These are phyloP conservation scores for Gallinago paraguaiae DNA, from an alignment of 2,113 vertebrate species.

Conservation along the genomic window DNA sequence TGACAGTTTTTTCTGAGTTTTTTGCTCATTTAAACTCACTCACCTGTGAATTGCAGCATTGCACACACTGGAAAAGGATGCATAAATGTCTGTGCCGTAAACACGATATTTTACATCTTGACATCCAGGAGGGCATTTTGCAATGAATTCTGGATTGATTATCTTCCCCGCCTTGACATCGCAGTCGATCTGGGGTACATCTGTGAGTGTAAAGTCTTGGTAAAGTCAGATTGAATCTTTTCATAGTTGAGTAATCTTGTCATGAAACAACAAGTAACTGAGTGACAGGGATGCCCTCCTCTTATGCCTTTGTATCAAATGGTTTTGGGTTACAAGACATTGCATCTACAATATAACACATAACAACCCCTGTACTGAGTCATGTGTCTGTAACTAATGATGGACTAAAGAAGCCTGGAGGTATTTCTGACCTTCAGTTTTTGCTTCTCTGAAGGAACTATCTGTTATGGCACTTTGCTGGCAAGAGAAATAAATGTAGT, in stretches of 20 bases:
- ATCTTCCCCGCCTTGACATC: conserved; percentile 92
- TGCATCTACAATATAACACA: not conserved
- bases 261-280: not conserved
- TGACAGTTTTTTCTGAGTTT: not conserved
- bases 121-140: conserved; percentile 89
- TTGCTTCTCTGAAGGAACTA: not conserved
- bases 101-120: conserved; percentile 88
- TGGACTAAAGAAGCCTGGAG: not conserved
- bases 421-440: not conserved
- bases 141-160: conserved; percentile 91
- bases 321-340: not conserved
- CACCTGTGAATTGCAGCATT: conserved; percentile 95
- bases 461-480: not conserved
- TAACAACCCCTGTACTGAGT: not conserved
- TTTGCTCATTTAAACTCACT: not conserved
- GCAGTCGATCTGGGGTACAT: conserved; percentile 88
- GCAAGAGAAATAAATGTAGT: not conserved
- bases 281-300: not conserved
- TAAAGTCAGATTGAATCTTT: conserved; percentile 26
- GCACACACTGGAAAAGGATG: conserved; percentile 97
- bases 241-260: not conserved
- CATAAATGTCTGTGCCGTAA: conserved; percentile 90
- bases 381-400: not conserved
- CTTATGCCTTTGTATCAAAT: not conserved
- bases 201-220: conserved; percentile 73